Percentiles rank a stretch among this genome's conserved stretches.
Conservation (phyloP, 2,113 vertebrate species). For the Microcebus ravelobensis region DNA sequence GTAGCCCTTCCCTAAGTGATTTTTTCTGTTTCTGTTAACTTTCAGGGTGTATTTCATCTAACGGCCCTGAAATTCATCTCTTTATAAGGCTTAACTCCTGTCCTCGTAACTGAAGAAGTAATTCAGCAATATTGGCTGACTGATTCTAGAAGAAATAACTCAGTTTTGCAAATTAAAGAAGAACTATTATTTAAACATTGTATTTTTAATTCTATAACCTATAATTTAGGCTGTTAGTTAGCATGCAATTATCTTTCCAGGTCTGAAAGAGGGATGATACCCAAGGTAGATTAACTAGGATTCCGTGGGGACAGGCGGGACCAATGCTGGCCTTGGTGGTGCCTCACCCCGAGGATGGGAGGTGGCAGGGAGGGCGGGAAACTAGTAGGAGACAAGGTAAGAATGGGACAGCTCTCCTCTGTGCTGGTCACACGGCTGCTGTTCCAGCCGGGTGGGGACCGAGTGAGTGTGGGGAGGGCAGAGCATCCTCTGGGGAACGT, state of each 20-base stretch:
- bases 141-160: neutral
- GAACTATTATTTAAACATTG: neutral
- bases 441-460: neutral
- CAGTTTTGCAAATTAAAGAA: neutral
- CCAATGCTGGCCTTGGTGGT: no score
- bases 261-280: neutral
- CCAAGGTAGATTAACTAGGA: neutral
- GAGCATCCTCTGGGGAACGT: no score
- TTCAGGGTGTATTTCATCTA: neutral
- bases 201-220: neutral
- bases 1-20: neutral
- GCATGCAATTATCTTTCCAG: no score
- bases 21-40: neutral
- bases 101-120: neutral
- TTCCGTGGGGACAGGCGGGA: neutral
- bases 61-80: neutral
- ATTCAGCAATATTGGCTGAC: neutral
- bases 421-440: rapidly evolving
- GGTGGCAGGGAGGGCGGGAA: neutral
- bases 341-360: neutral
- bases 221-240: neutral
- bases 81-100: neutral
- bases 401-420: no score
- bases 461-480: rapidly evolving
- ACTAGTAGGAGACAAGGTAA: neutral